Conservation (phyloP, 2,113 vertebrate genomes). For the Poicephalus meyeri region DNA sequence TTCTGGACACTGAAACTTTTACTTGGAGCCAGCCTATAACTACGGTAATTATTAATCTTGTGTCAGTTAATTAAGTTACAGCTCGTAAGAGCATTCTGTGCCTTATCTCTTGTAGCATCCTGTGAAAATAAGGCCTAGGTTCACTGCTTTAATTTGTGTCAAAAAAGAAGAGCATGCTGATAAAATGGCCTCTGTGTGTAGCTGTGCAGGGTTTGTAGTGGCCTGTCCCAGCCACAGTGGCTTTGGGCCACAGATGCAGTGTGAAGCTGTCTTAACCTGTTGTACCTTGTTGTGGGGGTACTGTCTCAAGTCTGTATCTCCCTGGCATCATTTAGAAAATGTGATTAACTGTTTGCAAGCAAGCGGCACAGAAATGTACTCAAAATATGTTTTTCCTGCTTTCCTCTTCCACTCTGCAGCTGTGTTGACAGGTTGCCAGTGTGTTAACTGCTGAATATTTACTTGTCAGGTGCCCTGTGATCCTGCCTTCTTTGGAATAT, state of each 20-base stretch:
- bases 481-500: not conserved
- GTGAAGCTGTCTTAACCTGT: not conserved
- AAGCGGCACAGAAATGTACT: not conserved
- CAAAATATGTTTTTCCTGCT: not conserved
- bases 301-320: not conserved
- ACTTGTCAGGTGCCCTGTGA: not conserved
- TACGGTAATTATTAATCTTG: conserved; percentile 73
- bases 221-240: not conserved
- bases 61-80: not conserved
- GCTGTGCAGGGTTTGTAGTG: not conserved
- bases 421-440: not conserved
- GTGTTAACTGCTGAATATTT: not conserved
- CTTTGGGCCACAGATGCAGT: not conserved
- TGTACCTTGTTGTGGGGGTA: not conserved
- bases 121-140: not conserved
- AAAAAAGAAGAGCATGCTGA: not conserved
- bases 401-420: not conserved
- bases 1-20: conserved; percentile 90
- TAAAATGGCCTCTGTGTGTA: not conserved
- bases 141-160: not conserved
- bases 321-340: not conserved
- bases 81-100: not conserved
- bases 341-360: not conserved
- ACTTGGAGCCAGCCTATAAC: conserved; percentile 93
- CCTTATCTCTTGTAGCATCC: not conserved